phyloP scores from a whole-genome alignment of 2,888 invertebrate genomes.

The Leptopilina syphax region DNA sequence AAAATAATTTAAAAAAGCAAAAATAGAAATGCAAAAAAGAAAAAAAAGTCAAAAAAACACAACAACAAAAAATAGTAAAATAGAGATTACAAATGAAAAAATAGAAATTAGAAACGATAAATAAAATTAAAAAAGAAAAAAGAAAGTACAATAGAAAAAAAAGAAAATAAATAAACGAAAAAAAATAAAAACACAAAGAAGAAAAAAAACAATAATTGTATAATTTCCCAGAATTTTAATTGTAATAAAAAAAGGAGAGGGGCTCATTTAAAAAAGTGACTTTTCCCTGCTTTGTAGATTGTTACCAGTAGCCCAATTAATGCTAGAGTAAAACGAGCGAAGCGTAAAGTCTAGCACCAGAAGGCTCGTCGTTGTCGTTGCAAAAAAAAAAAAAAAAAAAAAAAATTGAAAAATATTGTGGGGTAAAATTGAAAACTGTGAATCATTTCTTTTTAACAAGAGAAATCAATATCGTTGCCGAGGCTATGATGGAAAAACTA shows the following conservation, averaged over 20 bases:
- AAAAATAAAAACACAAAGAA: not conserved
- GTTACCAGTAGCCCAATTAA: not conserved
- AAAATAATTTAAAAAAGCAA: no score
- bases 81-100: no score
- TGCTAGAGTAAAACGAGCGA: not conserved
- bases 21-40: no score
- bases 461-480: conserved; percentile 24
- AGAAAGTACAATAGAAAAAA: no score
- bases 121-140: no score
- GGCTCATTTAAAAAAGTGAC: not conserved
- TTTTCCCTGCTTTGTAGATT: not conserved
- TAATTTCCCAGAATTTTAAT: not conserved
- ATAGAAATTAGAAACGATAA: no score
- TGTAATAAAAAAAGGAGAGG: not conserved
- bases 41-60: no score
- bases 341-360: not conserved
- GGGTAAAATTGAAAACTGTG: conserved; percentile 30
- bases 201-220: not conserved
- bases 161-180: no score
- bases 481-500: conserved; percentile 15
- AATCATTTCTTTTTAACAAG: conserved; percentile 19
- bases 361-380: conserved; percentile 2
- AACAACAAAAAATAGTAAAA: no score
- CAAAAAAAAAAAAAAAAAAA: not conserved
- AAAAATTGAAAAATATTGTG: conserved; percentile 1